Evolutionary conservation across 2,797 vertebrate genomes (phyloP).

Genomic region (Dicrostonyx torquatus): DNA sequence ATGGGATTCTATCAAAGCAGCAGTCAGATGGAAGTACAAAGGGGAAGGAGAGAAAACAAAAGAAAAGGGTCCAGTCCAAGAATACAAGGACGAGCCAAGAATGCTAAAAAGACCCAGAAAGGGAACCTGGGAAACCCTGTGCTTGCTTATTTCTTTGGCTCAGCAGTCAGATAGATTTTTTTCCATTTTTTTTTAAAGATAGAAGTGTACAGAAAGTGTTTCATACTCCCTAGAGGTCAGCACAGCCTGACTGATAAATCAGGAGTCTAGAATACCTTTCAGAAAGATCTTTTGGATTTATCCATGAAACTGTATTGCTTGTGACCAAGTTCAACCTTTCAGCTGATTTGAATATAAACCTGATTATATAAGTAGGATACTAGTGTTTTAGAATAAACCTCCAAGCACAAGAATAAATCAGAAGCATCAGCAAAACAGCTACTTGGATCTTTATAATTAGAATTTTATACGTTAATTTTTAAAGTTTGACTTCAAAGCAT

Average conservation of each 20-base stretch:
- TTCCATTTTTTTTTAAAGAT: neutral
- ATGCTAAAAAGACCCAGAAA: neutral
- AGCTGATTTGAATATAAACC: neutral
- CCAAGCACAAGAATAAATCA: slow-evolving; percentile 9
- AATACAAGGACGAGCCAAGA: neutral
- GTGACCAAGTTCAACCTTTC: neutral
- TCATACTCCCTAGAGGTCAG: neutral
- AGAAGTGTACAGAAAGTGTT: neutral
- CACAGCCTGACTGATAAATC: neutral
- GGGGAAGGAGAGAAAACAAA: neutral
- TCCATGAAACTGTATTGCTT: neutral
- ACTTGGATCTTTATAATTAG: slow-evolving; percentile 42
- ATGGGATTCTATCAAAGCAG: neutral
- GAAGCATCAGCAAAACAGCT: slow-evolving; percentile 34
- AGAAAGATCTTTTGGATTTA: neutral
- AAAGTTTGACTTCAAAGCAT: slow-evolving; percentile 28
- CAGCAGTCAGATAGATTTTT: neutral
- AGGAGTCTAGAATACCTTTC: neutral
- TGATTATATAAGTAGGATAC: neutral
- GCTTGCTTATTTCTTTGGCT: neutral
- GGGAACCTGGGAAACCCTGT: neutral
- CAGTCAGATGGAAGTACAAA: neutral
- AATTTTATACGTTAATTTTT: slow-evolving; percentile 39
- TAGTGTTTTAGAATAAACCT: slow-evolving; percentile 18
- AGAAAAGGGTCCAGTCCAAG: neutral